phyloP scores from a whole-genome alignment of 2,888 invertebrate species.

The Tridacna gigas region DNA sequence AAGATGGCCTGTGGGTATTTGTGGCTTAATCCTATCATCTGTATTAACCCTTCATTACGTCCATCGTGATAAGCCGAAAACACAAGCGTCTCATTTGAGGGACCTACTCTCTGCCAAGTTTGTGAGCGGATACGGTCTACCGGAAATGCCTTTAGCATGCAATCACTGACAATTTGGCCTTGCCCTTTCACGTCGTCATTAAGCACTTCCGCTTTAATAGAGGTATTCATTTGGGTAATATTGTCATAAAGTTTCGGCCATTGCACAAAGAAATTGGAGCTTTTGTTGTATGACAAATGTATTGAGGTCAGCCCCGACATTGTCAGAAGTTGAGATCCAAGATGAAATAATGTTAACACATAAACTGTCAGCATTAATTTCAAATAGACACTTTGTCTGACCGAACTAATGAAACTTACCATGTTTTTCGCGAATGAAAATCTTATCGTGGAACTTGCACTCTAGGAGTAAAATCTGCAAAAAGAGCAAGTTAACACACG shows the following conservation, averaged over 20 bases:
- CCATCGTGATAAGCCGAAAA: slow-evolving; percentile 10
- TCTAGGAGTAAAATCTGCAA: too few species aligned
- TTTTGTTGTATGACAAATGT: background rate
- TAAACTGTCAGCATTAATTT: slow-evolving; percentile 1
- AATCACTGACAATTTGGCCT: background rate
- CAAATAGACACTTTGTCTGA: slow-evolving; percentile 8
- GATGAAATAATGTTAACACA: background rate
- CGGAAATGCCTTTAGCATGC: background rate
- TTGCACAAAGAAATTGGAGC: too few species aligned
- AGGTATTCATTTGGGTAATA: too few species aligned
- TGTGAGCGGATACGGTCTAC: background rate
- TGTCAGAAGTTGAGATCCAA: slow-evolving; percentile 6
- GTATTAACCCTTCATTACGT: background rate
- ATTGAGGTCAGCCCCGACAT: background rate
- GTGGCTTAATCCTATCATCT: background rate
- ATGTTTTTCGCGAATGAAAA: background rate
- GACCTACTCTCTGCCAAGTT: slow-evolving; percentile 17
- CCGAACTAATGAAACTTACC: slow-evolving; percentile 7
- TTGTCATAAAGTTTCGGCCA: too few species aligned
- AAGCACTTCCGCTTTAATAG: background rate
- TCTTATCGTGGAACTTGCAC: too few species aligned
- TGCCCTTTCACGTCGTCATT: background rate
- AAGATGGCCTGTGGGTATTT: background rate
- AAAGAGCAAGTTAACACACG: too few species aligned
- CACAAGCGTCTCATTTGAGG: background rate